Evolutionary conservation across 2,797 vertebrate species (phyloP).

Genomic region (Siniperca obscura): DNA sequence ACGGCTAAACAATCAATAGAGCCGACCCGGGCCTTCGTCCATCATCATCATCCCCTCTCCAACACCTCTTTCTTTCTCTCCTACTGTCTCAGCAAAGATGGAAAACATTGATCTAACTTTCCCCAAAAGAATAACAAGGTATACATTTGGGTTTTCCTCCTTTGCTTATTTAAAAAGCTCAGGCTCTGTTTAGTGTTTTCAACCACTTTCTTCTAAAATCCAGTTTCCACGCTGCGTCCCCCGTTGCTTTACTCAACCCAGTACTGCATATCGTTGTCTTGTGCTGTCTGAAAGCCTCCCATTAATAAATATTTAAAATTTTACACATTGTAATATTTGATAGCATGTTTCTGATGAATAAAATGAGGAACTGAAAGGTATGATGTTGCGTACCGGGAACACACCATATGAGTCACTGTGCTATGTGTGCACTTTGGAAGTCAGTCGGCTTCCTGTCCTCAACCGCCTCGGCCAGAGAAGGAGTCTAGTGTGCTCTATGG

Average conservation of each 20-base stretch:
- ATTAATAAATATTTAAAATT: background rate
- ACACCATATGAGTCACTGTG: background rate
- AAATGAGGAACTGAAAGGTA: background rate
- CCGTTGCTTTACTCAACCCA: background rate
- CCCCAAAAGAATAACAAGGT: background rate
- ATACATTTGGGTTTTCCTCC: background rate
- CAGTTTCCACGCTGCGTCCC: background rate
- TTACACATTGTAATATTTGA: background rate
- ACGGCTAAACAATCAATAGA: conserved; percentile 65
- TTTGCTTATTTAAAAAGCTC: background rate
- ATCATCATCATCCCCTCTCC: conserved; percentile 36
- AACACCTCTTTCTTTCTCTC: conserved; percentile 21
- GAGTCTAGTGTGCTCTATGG: background rate
- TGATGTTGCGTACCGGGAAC: too few relatives aligned
- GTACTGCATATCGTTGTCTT: background rate
- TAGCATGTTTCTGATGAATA: background rate
- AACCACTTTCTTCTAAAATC: background rate
- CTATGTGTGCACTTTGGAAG: background rate
- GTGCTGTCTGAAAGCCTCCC: background rate
- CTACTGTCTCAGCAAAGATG: conserved; percentile 35
- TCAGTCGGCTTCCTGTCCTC: background rate
- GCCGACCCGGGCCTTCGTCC: conserved; percentile 38
- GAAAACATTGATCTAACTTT: conserved; percentile 20
- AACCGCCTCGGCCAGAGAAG: background rate
- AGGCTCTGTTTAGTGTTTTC: background rate